These are phyloP conservation scores for Tinea trinotella DNA, from an alignment of 2,888 invertebrate genomes.

Conservation along the genomic window DNA sequence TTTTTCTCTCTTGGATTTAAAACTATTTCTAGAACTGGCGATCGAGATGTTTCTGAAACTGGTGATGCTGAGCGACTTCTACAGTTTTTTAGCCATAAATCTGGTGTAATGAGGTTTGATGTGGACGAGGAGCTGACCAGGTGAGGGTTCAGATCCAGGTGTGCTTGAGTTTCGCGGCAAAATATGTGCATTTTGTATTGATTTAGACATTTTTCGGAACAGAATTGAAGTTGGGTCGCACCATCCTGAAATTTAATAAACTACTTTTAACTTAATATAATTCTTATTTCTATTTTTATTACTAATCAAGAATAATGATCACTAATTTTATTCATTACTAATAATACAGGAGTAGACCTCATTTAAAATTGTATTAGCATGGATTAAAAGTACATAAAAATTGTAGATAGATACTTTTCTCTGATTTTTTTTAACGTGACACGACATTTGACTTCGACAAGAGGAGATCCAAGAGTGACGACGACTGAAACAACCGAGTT, in stretches of 20 bases:
- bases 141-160: slow-evolving; percentile 88
- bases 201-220: slow-evolving; percentile 93
- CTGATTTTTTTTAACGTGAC: too few relatives aligned
- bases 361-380: too few relatives aligned
- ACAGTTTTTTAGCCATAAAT: slow-evolving; percentile 90
- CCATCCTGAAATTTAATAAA: slow-evolving; percentile 77
- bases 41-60: slow-evolving; percentile 66
- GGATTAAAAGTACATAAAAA: too few relatives aligned
- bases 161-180: slow-evolving; percentile 93
- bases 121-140: slow-evolving; percentile 64
- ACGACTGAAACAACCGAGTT: too few relatives aligned
- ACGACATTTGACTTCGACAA: too few relatives aligned
- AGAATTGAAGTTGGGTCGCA: slow-evolving; percentile 91
- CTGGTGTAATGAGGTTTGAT: slow-evolving; percentile 85
- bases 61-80: slow-evolving; percentile 76
- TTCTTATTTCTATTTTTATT: background rate
- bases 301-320: too few relatives aligned
- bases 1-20: slow-evolving; percentile 31
- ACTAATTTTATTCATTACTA: too few relatives aligned
- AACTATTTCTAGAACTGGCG: slow-evolving; percentile 59
- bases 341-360: too few relatives aligned
- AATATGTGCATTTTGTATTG: slow-evolving; percentile 98
- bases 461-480: too few relatives aligned
- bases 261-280: slow-evolving; percentile 14
- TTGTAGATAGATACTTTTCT: too few relatives aligned